A percentile compares a stretch with the other conserved stretches of the same genome.
These are phyloP conservation scores for Oligia strigilis DNA, from an alignment of 2,888 invertebrate genomes.

Conservation along the genomic window DNA sequence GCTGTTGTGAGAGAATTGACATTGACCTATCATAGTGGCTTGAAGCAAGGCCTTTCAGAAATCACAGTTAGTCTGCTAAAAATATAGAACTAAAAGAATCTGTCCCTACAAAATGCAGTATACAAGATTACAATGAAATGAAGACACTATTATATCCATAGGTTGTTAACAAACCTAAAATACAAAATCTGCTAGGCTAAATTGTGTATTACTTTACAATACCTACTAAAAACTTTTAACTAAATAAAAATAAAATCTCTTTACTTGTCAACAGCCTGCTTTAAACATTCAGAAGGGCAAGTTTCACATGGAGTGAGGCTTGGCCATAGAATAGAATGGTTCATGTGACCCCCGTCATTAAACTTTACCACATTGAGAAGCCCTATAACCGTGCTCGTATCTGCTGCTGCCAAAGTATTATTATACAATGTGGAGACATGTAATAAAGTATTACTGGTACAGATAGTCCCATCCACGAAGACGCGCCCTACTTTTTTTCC, in stretches of 20 bases:
- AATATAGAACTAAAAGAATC: no score
- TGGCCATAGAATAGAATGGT: slow-evolving; percentile 99
- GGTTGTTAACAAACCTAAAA: slow-evolving; percentile 2
- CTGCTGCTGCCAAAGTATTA: slow-evolving; percentile 87
- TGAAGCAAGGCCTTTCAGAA: no score
- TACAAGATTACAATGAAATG: slow-evolving; percentile 1
- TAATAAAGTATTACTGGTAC: neutral
- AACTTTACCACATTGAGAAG: slow-evolving; percentile 96
- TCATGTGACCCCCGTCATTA: slow-evolving; percentile 99
- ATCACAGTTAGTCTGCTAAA: no score
- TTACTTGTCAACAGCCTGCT: slow-evolving; percentile 89
- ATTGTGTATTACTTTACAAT: slow-evolving; percentile 2
- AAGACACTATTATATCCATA: neutral
- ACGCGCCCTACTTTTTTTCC: no score
- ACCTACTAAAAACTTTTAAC: slow-evolving; percentile 9
- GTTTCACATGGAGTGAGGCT: slow-evolving; percentile 95
- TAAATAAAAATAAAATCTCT: slow-evolving; percentile 37
- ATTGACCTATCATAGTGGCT: no score
- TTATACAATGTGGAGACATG: neutral
- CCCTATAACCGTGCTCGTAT: slow-evolving; percentile 93
- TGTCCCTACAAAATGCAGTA: neutral
- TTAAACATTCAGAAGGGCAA: slow-evolving; percentile 90
- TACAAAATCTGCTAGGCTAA: neutral
- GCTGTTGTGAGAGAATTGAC: neutral
- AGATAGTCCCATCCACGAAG: no score